Evolutionary conservation across 2,888 invertebrate species (phyloP), one percentile per base, ranked within the genome.

Genomic region (Noctua fimbriata): DNA sequence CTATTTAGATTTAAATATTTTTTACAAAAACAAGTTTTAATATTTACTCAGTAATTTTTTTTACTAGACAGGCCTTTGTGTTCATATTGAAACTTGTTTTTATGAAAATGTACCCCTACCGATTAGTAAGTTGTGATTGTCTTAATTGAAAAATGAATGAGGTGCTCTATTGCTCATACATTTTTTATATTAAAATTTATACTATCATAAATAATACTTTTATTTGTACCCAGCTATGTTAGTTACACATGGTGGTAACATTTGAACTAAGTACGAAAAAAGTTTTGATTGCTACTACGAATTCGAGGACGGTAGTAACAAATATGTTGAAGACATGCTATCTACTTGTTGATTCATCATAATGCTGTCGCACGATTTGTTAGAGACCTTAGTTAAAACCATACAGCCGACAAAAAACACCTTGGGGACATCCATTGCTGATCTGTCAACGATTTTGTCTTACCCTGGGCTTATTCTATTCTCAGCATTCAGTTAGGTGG

Each of bases 121-220:
- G 14, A 76, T 79, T 89, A 87, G 81, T 80, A 83, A 86, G 36
- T 88, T 87, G 84, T 84, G 84, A 90, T 85, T 77, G 83, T 90
- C 73, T 84, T 88, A 84, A 85, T 87, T 88, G 86, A 92, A 92
- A 93, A 94, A 94, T 93, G 92, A 93, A 93, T 94, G 94, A 93
- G 93, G 92, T 94, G 94, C 94, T 94, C 93, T 93, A 93, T 92
- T 93, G 92, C 93, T 93, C 94, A 93, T 93, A 91, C 92, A 93
- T 94, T 93, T 93, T 94, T 93, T 88, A 90, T 92, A 94, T 90
- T 90, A 90, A 90, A 90, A 87, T 91, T 89, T 90, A 83, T 89
- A 90, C 81, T 78, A 81, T 81, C 67, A 69, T 88, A 78, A 73
- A 47, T 18, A 5, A n/a, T 49, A 32, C 81, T 88, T 89, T 89